These are phyloP conservation scores for Anoplopoma fimbria DNA, from an alignment of 2,113 vertebrate species.

Conservation along the genomic window DNA sequence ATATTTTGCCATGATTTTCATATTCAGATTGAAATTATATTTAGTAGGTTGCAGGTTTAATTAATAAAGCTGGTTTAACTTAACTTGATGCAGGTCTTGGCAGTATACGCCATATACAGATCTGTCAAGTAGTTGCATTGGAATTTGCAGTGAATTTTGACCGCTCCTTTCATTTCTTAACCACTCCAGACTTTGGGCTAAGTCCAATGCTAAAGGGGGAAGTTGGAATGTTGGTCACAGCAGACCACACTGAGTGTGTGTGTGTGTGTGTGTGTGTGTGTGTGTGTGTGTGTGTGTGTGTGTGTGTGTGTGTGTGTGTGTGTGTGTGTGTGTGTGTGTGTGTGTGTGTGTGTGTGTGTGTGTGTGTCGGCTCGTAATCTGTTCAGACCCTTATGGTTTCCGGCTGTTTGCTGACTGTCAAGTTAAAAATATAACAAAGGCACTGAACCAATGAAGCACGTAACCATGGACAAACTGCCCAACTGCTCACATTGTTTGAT, in stretches of 20 bases:
- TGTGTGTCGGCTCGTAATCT: not conserved
- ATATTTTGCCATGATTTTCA: not conserved
- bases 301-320: not conserved
- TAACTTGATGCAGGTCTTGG: not conserved
- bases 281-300: not conserved
- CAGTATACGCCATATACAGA: not conserved
- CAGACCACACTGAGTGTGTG: not conserved
- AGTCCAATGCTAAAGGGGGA: slow-evolving; percentile 24
- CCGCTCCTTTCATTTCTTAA: not conserved
- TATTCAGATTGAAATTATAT: not conserved
- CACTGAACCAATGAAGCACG: slow-evolving; percentile 28
- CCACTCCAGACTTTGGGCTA: not conserved
- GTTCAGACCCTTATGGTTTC: slow-evolving; percentile 36
- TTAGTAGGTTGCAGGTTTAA: not conserved
- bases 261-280: slow-evolving; percentile 2
- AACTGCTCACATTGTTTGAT: not conserved
- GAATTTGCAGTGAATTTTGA: not conserved
- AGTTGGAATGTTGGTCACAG: slow-evolving; percentile 16
- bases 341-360: not conserved
- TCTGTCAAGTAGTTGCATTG: not conserved
- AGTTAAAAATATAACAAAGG: slow-evolving; percentile 58
- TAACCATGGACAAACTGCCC: not conserved
- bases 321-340: slow-evolving; percentile 4
- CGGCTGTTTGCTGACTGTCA: slow-evolving; percentile 45
- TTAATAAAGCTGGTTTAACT: not conserved